Percentiles rank a stretch among this genome's conserved stretches.
Conservation (phyloP, 2,888 invertebrate genomes). For the Schrankia costaestrigalis region DNA sequence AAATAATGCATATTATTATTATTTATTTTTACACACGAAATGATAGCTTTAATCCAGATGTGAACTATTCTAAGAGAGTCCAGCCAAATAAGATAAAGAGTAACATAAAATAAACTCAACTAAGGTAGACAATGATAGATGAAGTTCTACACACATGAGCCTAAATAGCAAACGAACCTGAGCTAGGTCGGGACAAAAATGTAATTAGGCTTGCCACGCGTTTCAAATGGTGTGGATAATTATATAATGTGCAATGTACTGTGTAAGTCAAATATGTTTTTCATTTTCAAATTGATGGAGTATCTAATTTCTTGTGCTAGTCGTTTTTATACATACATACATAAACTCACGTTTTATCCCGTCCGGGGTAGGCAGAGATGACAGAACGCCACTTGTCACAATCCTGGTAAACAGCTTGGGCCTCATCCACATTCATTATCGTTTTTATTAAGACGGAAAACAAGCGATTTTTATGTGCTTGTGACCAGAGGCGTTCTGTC, state of each 20-base stretch:
- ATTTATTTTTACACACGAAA: not conserved
- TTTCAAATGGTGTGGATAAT: not conserved
- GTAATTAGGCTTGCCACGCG: slow-evolving; percentile 6
- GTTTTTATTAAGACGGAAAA: too few relatives aligned
- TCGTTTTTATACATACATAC: too few relatives aligned
- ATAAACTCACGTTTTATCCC: too few relatives aligned
- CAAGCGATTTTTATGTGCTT: too few relatives aligned
- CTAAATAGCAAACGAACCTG: slow-evolving; percentile 18
- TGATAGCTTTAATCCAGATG: too few relatives aligned
- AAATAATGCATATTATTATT: not conserved
- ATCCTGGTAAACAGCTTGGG: too few relatives aligned
- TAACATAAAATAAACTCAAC: slow-evolving; percentile 11
- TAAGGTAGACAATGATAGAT: slow-evolving; percentile 26
- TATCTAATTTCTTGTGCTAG: too few relatives aligned
- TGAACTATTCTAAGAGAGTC: not conserved
- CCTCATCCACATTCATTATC: too few relatives aligned
- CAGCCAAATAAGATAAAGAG: slow-evolving; percentile 5
- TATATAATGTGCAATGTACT: not conserved
- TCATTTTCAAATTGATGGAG: too few relatives aligned
- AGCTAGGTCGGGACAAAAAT: slow-evolving; percentile 15
- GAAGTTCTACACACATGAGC: slow-evolving; percentile 7
- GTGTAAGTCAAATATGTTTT: not conserved
- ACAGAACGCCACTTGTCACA: too few relatives aligned
- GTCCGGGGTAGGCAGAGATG: too few relatives aligned
- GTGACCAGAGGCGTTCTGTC: too few relatives aligned